A percentile compares a stretch with the other conserved stretches of the same genome.
Evolutionary conservation across 1,140 invertebrate genomes (phyloP).

Genomic region (Drosophila jambulina): DNA sequence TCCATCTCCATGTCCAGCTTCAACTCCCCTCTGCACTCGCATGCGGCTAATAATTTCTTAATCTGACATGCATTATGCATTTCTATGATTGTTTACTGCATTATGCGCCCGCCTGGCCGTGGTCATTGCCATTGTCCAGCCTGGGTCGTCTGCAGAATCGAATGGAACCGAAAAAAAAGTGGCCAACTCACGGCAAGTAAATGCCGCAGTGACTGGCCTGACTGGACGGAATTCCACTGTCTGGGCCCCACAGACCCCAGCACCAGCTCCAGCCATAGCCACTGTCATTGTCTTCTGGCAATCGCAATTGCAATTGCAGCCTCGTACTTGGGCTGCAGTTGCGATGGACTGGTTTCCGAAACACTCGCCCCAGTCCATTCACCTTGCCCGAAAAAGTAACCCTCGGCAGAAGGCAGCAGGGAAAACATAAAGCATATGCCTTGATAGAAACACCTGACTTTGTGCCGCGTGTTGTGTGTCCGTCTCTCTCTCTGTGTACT

Average conservation of each 20-base stretch:
- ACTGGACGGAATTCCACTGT: slow-evolving; percentile 60
- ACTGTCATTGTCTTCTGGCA: slow-evolving; percentile 71
- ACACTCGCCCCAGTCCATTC: slow-evolving; percentile 56
- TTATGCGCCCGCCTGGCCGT: slow-evolving; percentile 46
- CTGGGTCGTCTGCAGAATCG: slow-evolving; percentile 9
- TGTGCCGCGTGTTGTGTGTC: slow-evolving; percentile 33
- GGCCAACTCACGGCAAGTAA: slow-evolving; percentile 66
- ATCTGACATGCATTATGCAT: slow-evolving; percentile 79
- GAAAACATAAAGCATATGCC: slow-evolving; percentile 51
- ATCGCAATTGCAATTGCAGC: slow-evolving; percentile 59
- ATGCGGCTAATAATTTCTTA: slow-evolving; percentile 77
- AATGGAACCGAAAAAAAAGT: slow-evolving; percentile 48
- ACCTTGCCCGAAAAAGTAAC: slow-evolving; percentile 68
- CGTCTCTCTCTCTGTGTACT: slow-evolving; percentile 10
- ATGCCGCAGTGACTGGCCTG: slow-evolving; percentile 72
- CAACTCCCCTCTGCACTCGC: not conserved
- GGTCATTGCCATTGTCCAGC: slow-evolving; percentile 68
- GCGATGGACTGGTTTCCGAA: slow-evolving; percentile 57
- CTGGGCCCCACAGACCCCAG: slow-evolving; percentile 22
- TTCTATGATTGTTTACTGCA: slow-evolving; percentile 75
- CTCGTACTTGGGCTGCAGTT: slow-evolving; percentile 38
- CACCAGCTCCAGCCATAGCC: slow-evolving; percentile 5
- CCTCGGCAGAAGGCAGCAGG: slow-evolving; percentile 39
- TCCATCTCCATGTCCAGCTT: not conserved
- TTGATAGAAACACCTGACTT: slow-evolving; percentile 66